Conservation (phyloP, 2,888 invertebrate species). For the Craniophora ligustri region DNA sequence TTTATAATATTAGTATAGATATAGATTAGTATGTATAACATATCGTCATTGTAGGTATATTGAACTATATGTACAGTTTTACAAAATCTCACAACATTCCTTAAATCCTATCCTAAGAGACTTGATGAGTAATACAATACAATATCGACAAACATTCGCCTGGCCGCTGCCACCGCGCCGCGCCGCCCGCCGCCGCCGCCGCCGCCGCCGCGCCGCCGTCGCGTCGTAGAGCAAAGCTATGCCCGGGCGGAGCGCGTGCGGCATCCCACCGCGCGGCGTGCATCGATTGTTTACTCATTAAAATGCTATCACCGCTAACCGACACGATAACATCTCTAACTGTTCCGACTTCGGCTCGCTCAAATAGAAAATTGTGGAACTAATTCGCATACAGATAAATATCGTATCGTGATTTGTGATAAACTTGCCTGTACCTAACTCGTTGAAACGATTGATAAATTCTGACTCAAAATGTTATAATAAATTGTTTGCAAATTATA, state of each 20-base stretch:
- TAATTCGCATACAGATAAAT: slow-evolving; percentile 63
- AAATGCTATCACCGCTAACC: slow-evolving; percentile 85
- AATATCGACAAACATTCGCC: slow-evolving; percentile 4
- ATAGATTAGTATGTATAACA: no score
- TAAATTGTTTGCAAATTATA: no score
- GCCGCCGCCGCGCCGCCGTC: no score
- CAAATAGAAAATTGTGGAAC: slow-evolving; percentile 68
- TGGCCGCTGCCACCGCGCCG: slow-evolving; percentile 23
- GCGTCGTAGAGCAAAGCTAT: no score
- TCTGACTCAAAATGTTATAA: no score
- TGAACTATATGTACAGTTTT: no score
- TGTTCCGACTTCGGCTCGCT: slow-evolving; percentile 69
- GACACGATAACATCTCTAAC: slow-evolving; percentile 84
- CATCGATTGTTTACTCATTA: slow-evolving; percentile 89
- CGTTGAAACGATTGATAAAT: no score
- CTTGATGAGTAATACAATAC: slow-evolving; percentile 7
- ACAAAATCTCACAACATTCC: slow-evolving; percentile 16
- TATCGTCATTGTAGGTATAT: no score
- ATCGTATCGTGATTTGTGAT: slow-evolving; percentile 5
- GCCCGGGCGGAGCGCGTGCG: slow-evolving; percentile 77
- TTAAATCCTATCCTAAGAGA: slow-evolving; percentile 11
- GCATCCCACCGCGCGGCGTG: slow-evolving; percentile 84
- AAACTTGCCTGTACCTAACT: no score
- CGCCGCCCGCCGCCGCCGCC: no score
- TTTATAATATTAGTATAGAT: no score